Evolutionary conservation across 2,113 vertebrate species (phyloP).

Genomic region (Oncorhynchus keta): DNA sequence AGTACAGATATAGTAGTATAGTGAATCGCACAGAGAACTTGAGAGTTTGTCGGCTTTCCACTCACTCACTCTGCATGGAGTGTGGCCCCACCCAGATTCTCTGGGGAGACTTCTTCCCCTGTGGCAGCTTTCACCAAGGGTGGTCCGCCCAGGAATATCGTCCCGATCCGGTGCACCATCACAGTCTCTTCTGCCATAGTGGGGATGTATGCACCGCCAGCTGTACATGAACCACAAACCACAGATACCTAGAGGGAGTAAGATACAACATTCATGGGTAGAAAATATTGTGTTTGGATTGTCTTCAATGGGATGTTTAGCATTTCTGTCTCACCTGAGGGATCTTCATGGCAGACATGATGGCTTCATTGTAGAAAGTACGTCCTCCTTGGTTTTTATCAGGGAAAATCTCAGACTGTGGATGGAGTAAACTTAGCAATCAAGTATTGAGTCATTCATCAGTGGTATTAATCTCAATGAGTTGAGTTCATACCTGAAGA

Average conservation of each 20-base stretch:
- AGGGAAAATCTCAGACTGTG: slow-evolving; percentile 85
- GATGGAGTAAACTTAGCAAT: neutral
- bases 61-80: slow-evolving; percentile 76
- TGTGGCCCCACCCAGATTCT: slow-evolving; percentile 82
- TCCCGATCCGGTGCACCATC: slow-evolving; percentile 84
- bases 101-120: slow-evolving; percentile 79
- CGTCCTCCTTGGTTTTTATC: slow-evolving; percentile 85
- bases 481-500: slow-evolving; percentile 72
- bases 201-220: slow-evolving; percentile 83
- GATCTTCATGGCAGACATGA: slow-evolving; percentile 85
- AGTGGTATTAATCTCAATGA: neutral
- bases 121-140: slow-evolving; percentile 89
- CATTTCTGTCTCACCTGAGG: slow-evolving; percentile 78
- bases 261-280: neutral
- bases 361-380: slow-evolving; percentile 82
- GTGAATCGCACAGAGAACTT: no score
- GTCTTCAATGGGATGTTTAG: neutral
- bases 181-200: slow-evolving; percentile 82
- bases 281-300: neutral
- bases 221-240: slow-evolving; percentile 85
- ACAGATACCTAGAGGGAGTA: slow-evolving; percentile 77
- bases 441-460: no score
- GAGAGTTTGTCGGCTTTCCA: neutral
- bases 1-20: no score
- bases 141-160: slow-evolving; percentile 83